Base-by-base conservation (phyloP, 2,888 invertebrate genomes). In the Microctonus brassicae region DNA sequence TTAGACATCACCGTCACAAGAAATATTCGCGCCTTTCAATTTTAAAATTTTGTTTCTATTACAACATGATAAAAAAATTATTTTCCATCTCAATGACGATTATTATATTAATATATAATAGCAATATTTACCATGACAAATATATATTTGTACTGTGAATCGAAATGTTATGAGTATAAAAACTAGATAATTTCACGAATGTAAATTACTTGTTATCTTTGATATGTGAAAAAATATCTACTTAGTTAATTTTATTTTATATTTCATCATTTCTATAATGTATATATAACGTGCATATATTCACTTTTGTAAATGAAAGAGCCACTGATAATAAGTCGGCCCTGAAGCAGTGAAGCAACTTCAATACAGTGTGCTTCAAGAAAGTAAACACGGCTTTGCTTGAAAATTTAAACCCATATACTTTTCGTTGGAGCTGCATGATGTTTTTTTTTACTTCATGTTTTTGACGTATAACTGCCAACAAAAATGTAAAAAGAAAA, bases 181-280 rank as follows among this genome's bases (percentile, higher is more conserved):
- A n/a, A n/a, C n/a, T n/a, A n/a, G n/a, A n/a, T n/a, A n/a, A n/a
- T n/a, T n/a, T n/a, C n/a, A n/a, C n/a, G n/a, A n/a, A n/a, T n/a
- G n/a, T n/a, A n/a, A n/a, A n/a, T n/a, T n/a, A n/a, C n/a, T n/a
- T n/a, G n/a, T n/a, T n/a, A n/a, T n/a, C n/a, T n/a, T n/a, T n/a
- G n/a, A n/a, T n/a, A n/a, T n/a, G n/a, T n/a, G n/a, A 58, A 58
- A 58, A 29, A 29, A 58, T 9, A n/a, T 53, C 24, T 55, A 20
- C 7, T 5, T 55, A 20, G 22, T 55, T 55, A 22, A 22, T 22
- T 6, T 22, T 55, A 11, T 22, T 20, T 55, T 55, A 22, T 24
- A 7, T 6, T 47, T 17, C 13, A 10, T 22, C 11, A 11, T 11
- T 7, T 9, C 24, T 13, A 22, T 24, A 22, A 55, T 13, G 47